Evolutionary conservation across 2,797 vertebrate genomes (phyloP), one percentile per base, ranked within the genome.

Genomic region (Brachyrhaphis roseni): DNA sequence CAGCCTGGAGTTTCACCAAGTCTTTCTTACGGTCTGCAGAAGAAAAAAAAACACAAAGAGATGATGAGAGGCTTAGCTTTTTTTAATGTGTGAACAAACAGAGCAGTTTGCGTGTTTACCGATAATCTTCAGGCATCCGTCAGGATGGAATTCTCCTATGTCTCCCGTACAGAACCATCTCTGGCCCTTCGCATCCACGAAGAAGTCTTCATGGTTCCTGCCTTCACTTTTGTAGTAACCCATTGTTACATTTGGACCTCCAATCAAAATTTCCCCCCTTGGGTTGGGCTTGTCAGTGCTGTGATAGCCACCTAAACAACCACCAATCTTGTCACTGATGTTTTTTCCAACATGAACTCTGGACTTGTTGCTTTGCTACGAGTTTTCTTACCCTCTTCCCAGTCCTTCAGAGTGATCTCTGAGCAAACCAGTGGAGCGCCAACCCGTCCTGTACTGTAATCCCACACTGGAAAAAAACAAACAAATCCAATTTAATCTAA

Each of bases 81-180:
- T 46, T 8, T 1, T 47, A 23, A 36, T 46, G 72, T 3, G 12
- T 8, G 26, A 10, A n/a, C 39, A 41, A 28, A 66, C 34, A 1
- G 8, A 1, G 6, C 1, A 0, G 34, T 71, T 46, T 12, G 11
- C 11, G 28, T 6, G 34, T 51, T 15, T 88, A 99, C 98, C 98
- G 4, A 99, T 98, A 83, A 99, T 98, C 95, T 98, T 98, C 78
- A 99, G 96, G 92, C 97, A 99, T 31, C 98, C 98, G 15, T 99
- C 98, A 0, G 95, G 77, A 76, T 98, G 95, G 86, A 99, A 96
- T 89, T 99, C 97, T 2, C 98, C 98, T 1, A 99, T 98, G 83
- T 99, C 98, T 68, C 98, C 98, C 0, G 98, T 99, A 68, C 97
- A 98, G 76, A 99, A 98, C 98, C 98, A 99, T 31, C 97, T 95